phyloP scores from a whole-genome alignment of 2,113 vertebrate genomes.

The Oncorhynchus nerka region DNA sequence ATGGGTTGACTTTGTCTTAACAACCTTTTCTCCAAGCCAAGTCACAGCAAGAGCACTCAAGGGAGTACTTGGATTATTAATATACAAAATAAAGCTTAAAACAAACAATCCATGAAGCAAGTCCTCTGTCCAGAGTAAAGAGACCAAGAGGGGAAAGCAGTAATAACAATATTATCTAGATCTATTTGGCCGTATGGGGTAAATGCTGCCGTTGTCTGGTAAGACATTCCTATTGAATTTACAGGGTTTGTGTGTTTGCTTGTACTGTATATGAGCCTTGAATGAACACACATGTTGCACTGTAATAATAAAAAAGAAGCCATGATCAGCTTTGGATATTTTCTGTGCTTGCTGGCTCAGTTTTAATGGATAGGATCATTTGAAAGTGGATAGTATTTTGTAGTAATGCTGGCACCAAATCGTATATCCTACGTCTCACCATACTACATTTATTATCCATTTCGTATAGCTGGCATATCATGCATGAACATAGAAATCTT shows the following conservation, averaged over 20 bases:
- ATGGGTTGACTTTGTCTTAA: no score
- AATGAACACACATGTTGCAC: constrained; percentile 8
- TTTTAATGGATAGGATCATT: constrained; percentile 37
- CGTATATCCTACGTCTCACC: constrained; percentile 6
- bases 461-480: no score
- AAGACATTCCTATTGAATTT: constrained; percentile 1
- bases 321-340: constrained; percentile 10
- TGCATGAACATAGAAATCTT: neutral
- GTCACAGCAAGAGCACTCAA: no score
- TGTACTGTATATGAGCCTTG: neutral
- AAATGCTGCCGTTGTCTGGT: constrained; percentile 26
- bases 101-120: neutral
- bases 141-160: neutral
- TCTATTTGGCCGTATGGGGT: neutral
- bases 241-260: neutral
- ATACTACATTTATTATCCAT: neutral
- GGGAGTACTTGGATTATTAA: neutral
- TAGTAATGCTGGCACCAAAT: neutral
- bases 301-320: constrained; percentile 5
- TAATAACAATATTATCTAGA: neutral
- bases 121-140: neutral
- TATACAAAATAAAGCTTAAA: neutral
- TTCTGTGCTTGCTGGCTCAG: constrained; percentile 17
- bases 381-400: constrained; percentile 16
- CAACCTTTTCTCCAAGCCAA: no score